Percentiles rank a stretch among this genome's conserved stretches.
These are phyloP conservation scores for Eristalinus aeneus DNA, from an alignment of 2,888 invertebrate genomes.

Conservation along the genomic window DNA sequence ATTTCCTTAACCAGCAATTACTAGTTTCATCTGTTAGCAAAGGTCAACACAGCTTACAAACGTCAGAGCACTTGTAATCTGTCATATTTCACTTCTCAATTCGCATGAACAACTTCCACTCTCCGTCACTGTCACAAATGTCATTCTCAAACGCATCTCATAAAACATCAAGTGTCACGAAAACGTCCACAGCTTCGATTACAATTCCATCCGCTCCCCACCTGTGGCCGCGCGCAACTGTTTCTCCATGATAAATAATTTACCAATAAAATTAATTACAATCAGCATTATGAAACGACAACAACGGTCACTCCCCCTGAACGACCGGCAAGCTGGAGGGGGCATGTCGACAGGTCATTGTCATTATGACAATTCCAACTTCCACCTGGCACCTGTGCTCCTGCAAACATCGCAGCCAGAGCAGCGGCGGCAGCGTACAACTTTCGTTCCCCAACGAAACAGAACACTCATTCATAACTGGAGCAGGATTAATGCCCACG, in stretches of 20 bases:
- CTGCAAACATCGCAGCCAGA: not conserved
- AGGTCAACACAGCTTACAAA: not conserved
- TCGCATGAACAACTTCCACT: not conserved
- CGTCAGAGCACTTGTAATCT: not conserved
- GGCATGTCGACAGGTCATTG: slow-evolving; percentile 34
- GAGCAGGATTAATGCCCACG: slow-evolving; percentile 49
- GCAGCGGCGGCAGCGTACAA: not conserved
- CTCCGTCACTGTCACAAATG: not conserved
- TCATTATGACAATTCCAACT: slow-evolving; percentile 51
- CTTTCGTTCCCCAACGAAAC: not conserved
- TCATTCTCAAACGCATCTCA: not conserved
- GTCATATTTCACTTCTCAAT: not conserved
- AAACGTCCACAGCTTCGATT: not conserved
- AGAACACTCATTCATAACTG: slow-evolving; percentile 60
- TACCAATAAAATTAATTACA: slow-evolving; percentile 35
- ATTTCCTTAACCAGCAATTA: too few species aligned
- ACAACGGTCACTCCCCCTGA: not conserved
- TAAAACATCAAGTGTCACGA: not conserved
- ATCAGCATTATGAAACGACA: slow-evolving; percentile 14
- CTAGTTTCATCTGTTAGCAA: not conserved
- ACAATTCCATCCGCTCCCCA: not conserved
- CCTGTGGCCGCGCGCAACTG: not conserved
- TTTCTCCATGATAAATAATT: slow-evolving; percentile 4
- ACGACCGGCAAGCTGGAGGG: not conserved
- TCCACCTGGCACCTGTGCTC: slow-evolving; percentile 52